Percentiles rank a stretch among this genome's conserved stretches.
phyloP scores from a whole-genome alignment of 2,888 invertebrate genomes.

The Cerastoderma edule region DNA sequence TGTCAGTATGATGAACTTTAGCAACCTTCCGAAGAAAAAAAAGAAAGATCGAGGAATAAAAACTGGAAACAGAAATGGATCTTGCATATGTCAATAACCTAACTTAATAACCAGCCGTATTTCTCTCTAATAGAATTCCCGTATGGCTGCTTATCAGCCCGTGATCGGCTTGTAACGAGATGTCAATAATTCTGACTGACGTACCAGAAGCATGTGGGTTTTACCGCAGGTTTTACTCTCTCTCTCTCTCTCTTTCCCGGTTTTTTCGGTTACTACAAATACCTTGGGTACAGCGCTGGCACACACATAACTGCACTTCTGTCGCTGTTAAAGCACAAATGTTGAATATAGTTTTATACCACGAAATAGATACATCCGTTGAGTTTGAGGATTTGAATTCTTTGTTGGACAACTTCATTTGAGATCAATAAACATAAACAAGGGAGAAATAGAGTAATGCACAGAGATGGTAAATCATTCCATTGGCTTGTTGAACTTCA shows the following conservation, averaged over 20 bases:
- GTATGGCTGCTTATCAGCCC: conserved; percentile 25
- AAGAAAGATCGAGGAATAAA: conserved; percentile 1
- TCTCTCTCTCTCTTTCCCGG: neutral
- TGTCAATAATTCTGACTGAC: conserved; percentile 27
- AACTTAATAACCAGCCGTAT: conserved; percentile 23
- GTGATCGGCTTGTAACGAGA: conserved; percentile 24
- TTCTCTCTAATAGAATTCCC: conserved; percentile 12
- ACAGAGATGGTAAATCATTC: too few relatives aligned
- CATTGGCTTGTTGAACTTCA: too few relatives aligned
- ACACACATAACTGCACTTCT: too few relatives aligned
- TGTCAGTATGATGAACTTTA: neutral
- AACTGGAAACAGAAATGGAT: conserved; percentile 17
- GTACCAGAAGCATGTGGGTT: conserved; percentile 24
- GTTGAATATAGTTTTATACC: too few relatives aligned
- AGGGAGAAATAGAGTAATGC: too few relatives aligned
- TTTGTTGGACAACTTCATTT: too few relatives aligned
- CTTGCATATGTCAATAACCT: conserved; percentile 21
- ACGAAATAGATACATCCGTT: too few relatives aligned
- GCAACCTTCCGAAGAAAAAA: neutral
- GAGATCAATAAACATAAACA: too few relatives aligned
- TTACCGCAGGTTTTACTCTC: conserved; percentile 14
- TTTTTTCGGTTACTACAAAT: too few relatives aligned
- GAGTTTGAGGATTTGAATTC: too few relatives aligned
- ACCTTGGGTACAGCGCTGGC: too few relatives aligned
- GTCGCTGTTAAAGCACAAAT: too few relatives aligned